Percentiles rank a stretch among this genome's conserved stretches.
These are phyloP conservation scores for Syrrhaptes paradoxus DNA, from an alignment of 2,113 vertebrate genomes.

Conservation along the genomic window DNA sequence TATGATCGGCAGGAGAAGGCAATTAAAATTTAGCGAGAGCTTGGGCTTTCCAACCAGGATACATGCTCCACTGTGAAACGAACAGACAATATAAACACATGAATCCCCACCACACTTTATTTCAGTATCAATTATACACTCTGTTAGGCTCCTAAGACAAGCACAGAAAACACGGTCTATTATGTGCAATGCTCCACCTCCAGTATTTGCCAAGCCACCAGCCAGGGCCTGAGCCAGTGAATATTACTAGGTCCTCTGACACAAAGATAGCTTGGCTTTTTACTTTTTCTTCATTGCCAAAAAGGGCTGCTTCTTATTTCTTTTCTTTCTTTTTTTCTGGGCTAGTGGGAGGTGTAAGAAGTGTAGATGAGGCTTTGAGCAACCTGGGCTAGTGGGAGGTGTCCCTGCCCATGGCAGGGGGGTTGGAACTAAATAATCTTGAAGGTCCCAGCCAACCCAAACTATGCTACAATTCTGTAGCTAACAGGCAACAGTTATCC, in stretches of 20 bases:
- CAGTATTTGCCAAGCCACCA: background rate
- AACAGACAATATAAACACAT: background rate
- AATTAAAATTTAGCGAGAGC: background rate
- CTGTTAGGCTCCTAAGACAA: background rate
- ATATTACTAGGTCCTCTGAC: background rate
- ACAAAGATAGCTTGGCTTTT: background rate
- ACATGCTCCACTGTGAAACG: background rate
- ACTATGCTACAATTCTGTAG: no score
- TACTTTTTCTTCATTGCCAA: background rate
- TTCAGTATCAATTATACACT: background rate
- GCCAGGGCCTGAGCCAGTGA: background rate
- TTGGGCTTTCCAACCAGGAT: background rate
- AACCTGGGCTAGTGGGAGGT: no score
- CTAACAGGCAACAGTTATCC: background rate
- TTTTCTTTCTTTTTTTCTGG: background rate
- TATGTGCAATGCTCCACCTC: background rate
- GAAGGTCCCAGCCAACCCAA: no score
- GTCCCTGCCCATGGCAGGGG: no score
- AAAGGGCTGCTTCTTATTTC: background rate
- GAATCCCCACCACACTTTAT: background rate
- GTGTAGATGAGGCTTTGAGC: no score
- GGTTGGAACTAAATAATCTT: no score
- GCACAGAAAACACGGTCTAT: background rate
- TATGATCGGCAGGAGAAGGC: background rate
- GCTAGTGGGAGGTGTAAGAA: no score